Base-by-base conservation (phyloP, 2,113 vertebrate genomes). In the Hippocampus barbouri region DNA sequence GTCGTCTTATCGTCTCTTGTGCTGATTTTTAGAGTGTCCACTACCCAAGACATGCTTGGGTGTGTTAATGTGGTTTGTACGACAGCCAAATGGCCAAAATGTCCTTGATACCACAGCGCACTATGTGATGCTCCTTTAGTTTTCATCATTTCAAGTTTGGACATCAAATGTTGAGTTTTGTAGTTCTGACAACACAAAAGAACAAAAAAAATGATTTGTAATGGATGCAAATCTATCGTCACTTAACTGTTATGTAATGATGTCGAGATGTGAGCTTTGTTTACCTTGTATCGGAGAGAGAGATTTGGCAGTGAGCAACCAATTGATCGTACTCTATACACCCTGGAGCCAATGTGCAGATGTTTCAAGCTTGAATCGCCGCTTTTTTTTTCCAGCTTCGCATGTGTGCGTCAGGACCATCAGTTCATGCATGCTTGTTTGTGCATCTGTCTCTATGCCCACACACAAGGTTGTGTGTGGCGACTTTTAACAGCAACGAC, bases 401-500 rank as follows among this genome's bases (percentile, higher is more conserved):
- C 68, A 65, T 65, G 2, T 27, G 16, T 67, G 40, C 70, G 63
- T 60, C 45, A 30, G 30, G 15, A 43, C 34, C 20, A 68, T 68
- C 15, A 65, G 56, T 70, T 40, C 47, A 61, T 2, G 30, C 54
- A 69, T 66, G 72, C 27, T 56, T 56, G n/a, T 60, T 45, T 66
- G 59, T 65, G 59, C 49, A 54, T n/a, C 30, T 54, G 63, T 73
- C 12, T 72, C 66, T 4, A 41, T 51, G 45, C 80, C 77, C 74
- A 79, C 83, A 75, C 69, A 71, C 11, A 34, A 34, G 57, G 9
- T 66, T 57, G 69, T 59, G 57, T 20, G 77, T 66, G 70, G 72
- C 73, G 79, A 79, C 34, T 88, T 88, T 74, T 80, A 74, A 69
- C 80, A 86, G 75, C 77, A 47, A 38, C 71, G 75, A 70, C 72